Conservation (phyloP, 2,113 vertebrate genomes). For the Triplophysa rosa region DNA sequence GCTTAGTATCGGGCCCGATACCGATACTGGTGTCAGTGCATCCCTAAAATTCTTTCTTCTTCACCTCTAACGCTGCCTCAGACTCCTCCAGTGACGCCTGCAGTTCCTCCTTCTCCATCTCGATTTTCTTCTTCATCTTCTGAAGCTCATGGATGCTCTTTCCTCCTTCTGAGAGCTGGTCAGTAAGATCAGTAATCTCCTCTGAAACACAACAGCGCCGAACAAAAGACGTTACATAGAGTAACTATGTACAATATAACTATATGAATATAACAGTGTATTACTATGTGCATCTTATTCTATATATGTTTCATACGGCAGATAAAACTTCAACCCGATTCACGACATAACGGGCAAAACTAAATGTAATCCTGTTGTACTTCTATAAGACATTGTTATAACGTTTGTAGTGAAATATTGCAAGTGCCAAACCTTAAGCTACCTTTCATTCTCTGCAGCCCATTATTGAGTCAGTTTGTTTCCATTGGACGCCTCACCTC, state of each 20-base stretch:
- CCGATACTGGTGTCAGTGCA: too few relatives aligned
- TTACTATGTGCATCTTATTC: too few relatives aligned
- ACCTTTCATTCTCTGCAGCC: conserved; percentile 5
- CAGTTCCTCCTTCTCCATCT: conserved; percentile 81
- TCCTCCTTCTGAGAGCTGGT: conserved; percentile 78
- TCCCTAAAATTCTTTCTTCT: too few relatives aligned
- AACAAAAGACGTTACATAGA: not conserved
- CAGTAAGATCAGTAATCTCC: conserved; percentile 75
- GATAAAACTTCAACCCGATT: too few relatives aligned
- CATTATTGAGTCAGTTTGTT: conserved; percentile 22
- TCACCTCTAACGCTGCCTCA: conserved; percentile 77
- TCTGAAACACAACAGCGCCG: conserved; percentile 60
- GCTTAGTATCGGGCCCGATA: too few relatives aligned
- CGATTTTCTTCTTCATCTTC: conserved; percentile 79
- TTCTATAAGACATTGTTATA: too few relatives aligned
- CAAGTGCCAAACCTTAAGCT: not conserved
- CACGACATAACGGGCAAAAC: not conserved
- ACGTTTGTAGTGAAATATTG: too few relatives aligned
- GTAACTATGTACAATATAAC: too few relatives aligned
- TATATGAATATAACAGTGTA: too few relatives aligned
- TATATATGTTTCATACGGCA: too few relatives aligned
- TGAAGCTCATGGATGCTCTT: conserved; percentile 80
- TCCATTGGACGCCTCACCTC: conserved; percentile 1
- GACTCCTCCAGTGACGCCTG: conserved; percentile 79
- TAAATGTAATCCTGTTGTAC: not conserved